Evolutionary conservation across 2,797 vertebrate genomes (phyloP).

Genomic region (Podarcis lilfordi): DNA sequence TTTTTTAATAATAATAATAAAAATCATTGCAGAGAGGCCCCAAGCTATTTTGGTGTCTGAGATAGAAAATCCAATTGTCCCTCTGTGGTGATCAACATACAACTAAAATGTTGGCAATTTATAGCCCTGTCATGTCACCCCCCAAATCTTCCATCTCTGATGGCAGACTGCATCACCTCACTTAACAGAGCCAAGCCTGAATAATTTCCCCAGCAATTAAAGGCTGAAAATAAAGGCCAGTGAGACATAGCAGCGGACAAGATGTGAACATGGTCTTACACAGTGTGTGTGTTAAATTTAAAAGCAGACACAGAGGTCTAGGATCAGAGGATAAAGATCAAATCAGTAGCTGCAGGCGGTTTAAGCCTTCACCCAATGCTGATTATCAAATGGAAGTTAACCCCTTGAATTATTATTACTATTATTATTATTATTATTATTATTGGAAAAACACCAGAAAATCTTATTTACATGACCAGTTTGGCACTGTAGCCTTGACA

Average conservation of each 20-base stretch:
- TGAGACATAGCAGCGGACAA: neutral
- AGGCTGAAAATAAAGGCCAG: neutral
- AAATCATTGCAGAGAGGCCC: constrained; percentile 28
- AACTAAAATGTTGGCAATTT: neutral
- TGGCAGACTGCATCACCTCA: neutral
- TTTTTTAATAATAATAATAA: neutral
- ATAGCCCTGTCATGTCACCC: neutral
- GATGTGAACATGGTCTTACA: neutral
- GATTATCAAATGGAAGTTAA: neutral
- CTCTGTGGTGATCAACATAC: neutral
- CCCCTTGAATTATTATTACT: neutral
- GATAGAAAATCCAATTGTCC: neutral
- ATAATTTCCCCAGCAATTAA: neutral
- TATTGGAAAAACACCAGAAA: too few relatives aligned
- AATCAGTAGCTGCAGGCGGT: neutral
- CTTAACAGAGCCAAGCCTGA: neutral
- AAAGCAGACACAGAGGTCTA: neutral
- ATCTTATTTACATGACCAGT: too few relatives aligned
- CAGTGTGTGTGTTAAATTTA: neutral
- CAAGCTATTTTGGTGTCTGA: neutral
- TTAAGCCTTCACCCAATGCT: neutral
- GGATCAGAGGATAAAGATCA: neutral
- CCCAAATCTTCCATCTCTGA: neutral
- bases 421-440: too few relatives aligned
- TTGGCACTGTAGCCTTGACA: too few relatives aligned